These are phyloP conservation scores for Ametastegia equiseti DNA, from an alignment of 2,888 invertebrate species.

Conservation along the genomic window DNA sequence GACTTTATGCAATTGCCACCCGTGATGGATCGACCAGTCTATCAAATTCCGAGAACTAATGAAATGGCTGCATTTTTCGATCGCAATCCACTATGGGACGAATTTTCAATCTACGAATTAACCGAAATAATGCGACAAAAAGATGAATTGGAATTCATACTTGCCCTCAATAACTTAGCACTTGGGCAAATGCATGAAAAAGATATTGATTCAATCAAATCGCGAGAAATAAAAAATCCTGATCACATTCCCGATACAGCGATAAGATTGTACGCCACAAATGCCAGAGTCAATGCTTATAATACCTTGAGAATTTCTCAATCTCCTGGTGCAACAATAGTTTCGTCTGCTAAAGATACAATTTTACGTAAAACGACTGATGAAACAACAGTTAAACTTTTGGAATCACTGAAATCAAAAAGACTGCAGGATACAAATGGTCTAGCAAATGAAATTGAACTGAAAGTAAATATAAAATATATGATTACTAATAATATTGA, in stretches of 20 bases:
- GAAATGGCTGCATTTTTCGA: constrained; percentile 58
- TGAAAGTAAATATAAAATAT: constrained; percentile 53
- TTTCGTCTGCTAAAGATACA: constrained; percentile 58
- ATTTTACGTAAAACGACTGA: constrained; percentile 49
- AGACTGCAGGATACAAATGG: constrained; percentile 61
- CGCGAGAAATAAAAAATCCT: constrained; percentile 54
- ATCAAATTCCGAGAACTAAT: constrained; percentile 64
- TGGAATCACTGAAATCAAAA: neutral
- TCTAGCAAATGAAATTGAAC: constrained; percentile 60
- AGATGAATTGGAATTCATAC: constrained; percentile 63
- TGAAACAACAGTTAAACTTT: constrained; percentile 11
- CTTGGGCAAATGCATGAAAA: constrained; percentile 56
- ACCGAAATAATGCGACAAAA: constrained; percentile 67
- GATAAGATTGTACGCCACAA: constrained; percentile 58
- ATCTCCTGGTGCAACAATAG: constrained; percentile 50
- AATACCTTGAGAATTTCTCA: constrained; percentile 56
- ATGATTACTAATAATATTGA: constrained; percentile 66
- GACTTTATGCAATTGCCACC: too few relatives aligned
- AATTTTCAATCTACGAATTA: constrained; percentile 63
- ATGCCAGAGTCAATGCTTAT: constrained; percentile 62
- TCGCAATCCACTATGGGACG: constrained; percentile 64
- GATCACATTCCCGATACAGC: constrained; percentile 58
- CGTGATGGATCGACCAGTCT: constrained; percentile 69
- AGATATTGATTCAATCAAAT: constrained; percentile 61
- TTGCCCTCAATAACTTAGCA: constrained; percentile 67